These are phyloP conservation scores for Drosophila diplacantha DNA, from an alignment of 2,888 invertebrate genomes.

Conservation along the genomic window DNA sequence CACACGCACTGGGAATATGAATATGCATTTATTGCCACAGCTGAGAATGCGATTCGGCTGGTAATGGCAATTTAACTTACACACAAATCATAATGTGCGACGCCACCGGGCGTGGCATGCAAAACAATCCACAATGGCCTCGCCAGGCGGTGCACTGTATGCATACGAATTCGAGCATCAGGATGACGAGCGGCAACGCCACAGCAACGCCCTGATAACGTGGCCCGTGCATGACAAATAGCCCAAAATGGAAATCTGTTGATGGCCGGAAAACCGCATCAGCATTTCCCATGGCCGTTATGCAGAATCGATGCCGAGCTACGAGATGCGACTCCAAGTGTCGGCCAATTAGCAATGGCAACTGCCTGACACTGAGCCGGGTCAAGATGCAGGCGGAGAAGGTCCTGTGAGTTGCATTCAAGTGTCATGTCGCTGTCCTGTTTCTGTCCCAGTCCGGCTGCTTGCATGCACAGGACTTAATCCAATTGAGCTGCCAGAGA, in stretches of 20 bases:
- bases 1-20: conserved; percentile 11
- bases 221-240: conserved; percentile 62
- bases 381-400: conserved; percentile 23
- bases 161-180: conserved; percentile 15
- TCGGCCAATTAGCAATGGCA: conserved; percentile 61
- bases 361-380: conserved; percentile 24
- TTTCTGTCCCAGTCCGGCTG: background rate
- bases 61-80: conserved; percentile 70
- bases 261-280: conserved; percentile 56
- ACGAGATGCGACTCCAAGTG: conserved; percentile 47
- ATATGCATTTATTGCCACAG: conserved; percentile 29
- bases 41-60: conserved; percentile 55
- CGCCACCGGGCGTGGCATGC: conserved; percentile 27
- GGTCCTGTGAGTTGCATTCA: conserved; percentile 17
- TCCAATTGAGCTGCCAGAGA: conserved; percentile 49
- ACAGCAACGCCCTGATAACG: conserved; percentile 21
- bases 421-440: conserved; percentile 25
- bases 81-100: conserved; percentile 62
- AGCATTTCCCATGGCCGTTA: conserved; percentile 12
- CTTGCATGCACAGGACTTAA: conserved; percentile 31
- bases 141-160: conserved; percentile 12
- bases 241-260: conserved; percentile 68
- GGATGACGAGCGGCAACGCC: conserved; percentile 30
- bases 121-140: conserved; percentile 19
- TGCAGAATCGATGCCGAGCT: conserved; percentile 54